Evolutionary conservation across 2,888 invertebrate genomes (phyloP).

Genomic region (Ophion ventricosus): DNA sequence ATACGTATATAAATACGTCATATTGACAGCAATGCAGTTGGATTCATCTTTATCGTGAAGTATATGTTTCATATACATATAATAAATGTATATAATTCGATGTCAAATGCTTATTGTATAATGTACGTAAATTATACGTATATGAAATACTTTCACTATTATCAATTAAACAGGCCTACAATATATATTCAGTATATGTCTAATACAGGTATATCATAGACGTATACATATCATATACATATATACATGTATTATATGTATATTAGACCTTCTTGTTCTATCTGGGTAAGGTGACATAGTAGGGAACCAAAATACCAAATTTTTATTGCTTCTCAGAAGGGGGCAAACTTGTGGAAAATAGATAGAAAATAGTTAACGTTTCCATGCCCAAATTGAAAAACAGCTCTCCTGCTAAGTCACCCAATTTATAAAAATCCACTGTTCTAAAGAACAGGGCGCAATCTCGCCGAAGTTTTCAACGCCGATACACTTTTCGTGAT

Average conservation of each 20-base stretch:
- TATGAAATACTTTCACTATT: conserved; percentile 25
- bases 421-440: no score
- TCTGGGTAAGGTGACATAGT: not conserved
- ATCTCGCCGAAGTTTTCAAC: no score
- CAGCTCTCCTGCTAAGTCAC: no score
- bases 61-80: conserved; percentile 29
- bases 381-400: no score
- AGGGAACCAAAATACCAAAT: not conserved
- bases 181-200: conserved; percentile 24
- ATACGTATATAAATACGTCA: conserved; percentile 39
- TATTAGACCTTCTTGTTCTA: conserved; percentile 31
- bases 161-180: conserved; percentile 24
- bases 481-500: no score
- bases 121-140: conserved; percentile 27
- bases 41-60: conserved; percentile 27
- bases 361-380: no score
- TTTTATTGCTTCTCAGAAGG: no score
- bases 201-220: conserved; percentile 35
- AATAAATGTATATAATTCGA: conserved; percentile 36
- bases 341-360: no score
- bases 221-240: conserved; percentile 41
- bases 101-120: conserved; percentile 45
- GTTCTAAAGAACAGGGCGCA: no score
- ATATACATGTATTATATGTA: conserved; percentile 35
- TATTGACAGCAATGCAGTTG: conserved; percentile 41